Conservation (phyloP, 2,888 invertebrate species). For the Harmothoe impar region DNA sequence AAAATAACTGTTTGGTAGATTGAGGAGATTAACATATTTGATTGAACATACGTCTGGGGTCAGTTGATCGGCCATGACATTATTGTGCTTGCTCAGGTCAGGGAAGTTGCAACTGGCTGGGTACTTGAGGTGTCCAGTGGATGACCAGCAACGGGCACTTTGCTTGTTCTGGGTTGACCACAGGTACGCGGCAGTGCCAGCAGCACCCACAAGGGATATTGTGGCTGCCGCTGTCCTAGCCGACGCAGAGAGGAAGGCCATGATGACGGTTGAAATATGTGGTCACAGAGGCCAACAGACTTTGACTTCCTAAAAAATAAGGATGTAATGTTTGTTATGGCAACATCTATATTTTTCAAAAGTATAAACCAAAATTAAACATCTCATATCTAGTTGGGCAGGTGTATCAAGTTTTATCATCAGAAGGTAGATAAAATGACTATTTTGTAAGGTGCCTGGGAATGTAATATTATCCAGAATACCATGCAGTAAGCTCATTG, state of each 20-base stretch:
- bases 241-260: conserved; percentile 17
- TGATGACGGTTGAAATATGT: not conserved
- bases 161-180: conserved; percentile 39
- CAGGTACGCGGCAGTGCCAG: not conserved
- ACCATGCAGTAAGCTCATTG: too few species aligned
- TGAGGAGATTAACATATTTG: not conserved
- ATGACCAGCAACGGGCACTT: conserved; percentile 67
- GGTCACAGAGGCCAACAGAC: not conserved
- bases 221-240: conserved; percentile 21
- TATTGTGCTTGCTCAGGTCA: conserved; percentile 71
- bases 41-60: conserved; percentile 67
- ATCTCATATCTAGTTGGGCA: too few species aligned
- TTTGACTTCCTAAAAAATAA: conserved; percentile 19
- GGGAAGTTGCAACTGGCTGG: conserved; percentile 72
- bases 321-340: too few species aligned
- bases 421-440: too few species aligned
- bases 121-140: conserved; percentile 69
- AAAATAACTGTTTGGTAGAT: not conserved
- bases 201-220: conserved; percentile 47
- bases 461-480: too few species aligned
- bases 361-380: too few species aligned
- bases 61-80: conserved; percentile 70
- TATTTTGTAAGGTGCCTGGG: too few species aligned
- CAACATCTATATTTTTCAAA: too few species aligned
- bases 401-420: too few species aligned